phyloP scores from a whole-genome alignment of 2,888 invertebrate genomes.

The Pachydiplax longipennis region DNA sequence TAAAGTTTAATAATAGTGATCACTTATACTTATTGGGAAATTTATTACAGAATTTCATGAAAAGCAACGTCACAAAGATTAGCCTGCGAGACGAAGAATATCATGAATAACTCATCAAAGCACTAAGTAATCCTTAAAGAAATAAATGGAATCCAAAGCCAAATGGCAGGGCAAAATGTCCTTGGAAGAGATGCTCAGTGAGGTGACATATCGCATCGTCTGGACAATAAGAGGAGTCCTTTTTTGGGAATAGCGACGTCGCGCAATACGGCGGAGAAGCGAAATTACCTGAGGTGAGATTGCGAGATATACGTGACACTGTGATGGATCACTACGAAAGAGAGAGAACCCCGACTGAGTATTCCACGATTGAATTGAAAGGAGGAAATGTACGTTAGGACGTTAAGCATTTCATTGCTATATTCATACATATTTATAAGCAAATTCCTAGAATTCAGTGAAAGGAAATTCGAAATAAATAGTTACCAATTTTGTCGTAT shows the following conservation, averaged over 20 bases:
- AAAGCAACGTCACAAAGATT: background rate
- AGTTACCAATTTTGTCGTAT: no score
- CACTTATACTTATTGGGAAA: no score
- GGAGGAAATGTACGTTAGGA: no score
- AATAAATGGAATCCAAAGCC: background rate
- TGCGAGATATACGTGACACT: background rate
- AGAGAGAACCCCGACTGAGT: background rate
- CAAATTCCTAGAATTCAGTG: no score
- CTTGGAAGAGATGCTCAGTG: background rate
- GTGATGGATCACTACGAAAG: background rate
- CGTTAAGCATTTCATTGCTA: no score
- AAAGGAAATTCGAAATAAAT: no score
- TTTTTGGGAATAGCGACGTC: background rate
- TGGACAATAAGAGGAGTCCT: background rate
- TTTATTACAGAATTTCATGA: background rate
- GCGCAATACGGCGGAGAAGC: background rate
- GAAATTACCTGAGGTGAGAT: background rate
- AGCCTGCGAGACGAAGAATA: background rate
- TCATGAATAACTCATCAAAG: background rate
- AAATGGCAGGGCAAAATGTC: background rate
- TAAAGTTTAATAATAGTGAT: no score
- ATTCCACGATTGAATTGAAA: background rate
- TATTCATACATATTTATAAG: no score
- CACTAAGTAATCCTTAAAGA: background rate
- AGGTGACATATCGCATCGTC: background rate